phyloP scores from a whole-genome alignment of 2,113 vertebrate species.

The Thunnus thynnus region DNA sequence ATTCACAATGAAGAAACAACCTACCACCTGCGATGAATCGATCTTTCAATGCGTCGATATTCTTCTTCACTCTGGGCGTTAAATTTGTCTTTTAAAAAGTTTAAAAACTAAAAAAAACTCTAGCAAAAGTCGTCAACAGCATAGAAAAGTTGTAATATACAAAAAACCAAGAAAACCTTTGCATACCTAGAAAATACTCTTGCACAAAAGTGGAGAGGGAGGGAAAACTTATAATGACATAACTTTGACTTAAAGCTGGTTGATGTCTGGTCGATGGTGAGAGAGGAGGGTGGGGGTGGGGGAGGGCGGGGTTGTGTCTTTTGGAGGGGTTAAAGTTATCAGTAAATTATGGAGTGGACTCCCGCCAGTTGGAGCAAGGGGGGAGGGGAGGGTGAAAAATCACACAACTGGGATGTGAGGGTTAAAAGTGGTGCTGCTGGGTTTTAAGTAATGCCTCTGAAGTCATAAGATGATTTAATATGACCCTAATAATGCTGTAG shows the following conservation, averaged over 20 bases:
- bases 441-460: not conserved
- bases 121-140: not conserved
- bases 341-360: slow-evolving; percentile 87
- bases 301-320: slow-evolving; percentile 42
- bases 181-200: not conserved
- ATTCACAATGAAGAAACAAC: slow-evolving; percentile 5
- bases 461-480: not conserved
- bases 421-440: slow-evolving; percentile 45
- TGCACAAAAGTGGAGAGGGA: not conserved
- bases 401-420: slow-evolving; percentile 27
- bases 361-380: slow-evolving; percentile 66
- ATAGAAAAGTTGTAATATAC: not conserved
- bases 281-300: slow-evolving; percentile 26
- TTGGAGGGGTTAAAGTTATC: slow-evolving; percentile 70
- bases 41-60: slow-evolving; percentile 12
- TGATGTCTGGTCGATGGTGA: slow-evolving; percentile 11
- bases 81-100: not conserved
- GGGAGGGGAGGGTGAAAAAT: slow-evolving; percentile 26
- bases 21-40: slow-evolving; percentile 48
- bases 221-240: slow-evolving; percentile 55
- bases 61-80: slow-evolving; percentile 12
- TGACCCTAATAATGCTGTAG: fast-evolving
- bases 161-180: not conserved
- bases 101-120: not conserved
- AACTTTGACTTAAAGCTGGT: slow-evolving; percentile 42